A percentile compares a stretch with the other conserved stretches of the same genome.
These are phyloP conservation scores for Odocoileus virginianus DNA, from an alignment of 2,113 vertebrate species.

Conservation along the genomic window DNA sequence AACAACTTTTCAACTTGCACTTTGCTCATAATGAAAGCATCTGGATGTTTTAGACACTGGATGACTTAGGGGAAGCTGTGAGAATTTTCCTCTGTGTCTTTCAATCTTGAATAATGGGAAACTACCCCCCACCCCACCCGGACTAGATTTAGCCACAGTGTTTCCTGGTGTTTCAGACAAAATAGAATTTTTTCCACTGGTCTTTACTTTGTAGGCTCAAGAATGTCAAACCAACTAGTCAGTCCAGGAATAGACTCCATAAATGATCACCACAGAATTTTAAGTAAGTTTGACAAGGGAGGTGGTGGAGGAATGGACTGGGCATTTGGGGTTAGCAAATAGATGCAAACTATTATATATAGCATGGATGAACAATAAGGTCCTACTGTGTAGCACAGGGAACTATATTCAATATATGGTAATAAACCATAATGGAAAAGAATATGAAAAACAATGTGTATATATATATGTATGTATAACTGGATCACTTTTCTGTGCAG, in stretches of 20 bases:
- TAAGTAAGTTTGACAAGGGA: neutral
- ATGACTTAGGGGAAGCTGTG: neutral
- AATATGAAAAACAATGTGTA: neutral
- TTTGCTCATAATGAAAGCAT: neutral
- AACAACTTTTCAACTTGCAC: neutral
- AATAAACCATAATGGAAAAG: neutral
- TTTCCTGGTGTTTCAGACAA: constrained; percentile 39
- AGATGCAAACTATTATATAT: neutral
- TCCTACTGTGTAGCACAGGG: neutral
- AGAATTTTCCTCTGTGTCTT: neutral
- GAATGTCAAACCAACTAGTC: neutral
- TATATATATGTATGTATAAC: neutral
- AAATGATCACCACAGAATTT: neutral
- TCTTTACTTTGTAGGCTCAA: neutral
- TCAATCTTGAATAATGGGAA: neutral
- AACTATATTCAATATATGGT: neutral
- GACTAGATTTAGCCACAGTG: neutral
- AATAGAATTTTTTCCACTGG: neutral
- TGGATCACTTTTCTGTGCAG: neutral
- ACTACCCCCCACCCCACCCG: neutral
- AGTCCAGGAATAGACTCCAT: neutral
- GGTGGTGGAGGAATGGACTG: neutral
- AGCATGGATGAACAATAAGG: neutral
- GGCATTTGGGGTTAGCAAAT: neutral
- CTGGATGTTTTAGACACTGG: neutral